Evolutionary conservation across 2,113 vertebrate genomes (phyloP), one percentile per base, ranked within the genome.

Genomic region (Ceuthmochares aereus): DNA sequence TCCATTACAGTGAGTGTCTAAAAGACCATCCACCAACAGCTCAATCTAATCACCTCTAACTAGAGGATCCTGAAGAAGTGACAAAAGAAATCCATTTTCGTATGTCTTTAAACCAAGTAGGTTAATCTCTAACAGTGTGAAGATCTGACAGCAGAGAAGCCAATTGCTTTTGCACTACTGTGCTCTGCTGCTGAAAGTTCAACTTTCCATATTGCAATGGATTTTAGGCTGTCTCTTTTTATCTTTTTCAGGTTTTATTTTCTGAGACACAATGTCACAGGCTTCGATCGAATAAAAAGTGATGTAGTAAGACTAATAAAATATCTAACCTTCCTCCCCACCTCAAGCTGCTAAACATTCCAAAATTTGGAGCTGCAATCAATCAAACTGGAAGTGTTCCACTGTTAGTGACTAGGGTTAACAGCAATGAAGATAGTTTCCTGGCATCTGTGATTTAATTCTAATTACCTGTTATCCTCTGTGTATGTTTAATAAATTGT

Each of bases 401-500:
- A 49, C 32, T 89, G 18, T 40, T 84, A 43, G 34, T 20, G 43
- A 92, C 63, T 30, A 40, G 27, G 29, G 16, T 62, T 83, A 93
- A 86, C 63, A 73, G 72, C 75, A 94, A 79, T 54, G 69, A 84
- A 84, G 27, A 70, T 42, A 32, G 19, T 36, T 93, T 89, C 40
- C 40, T 78, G 43, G 52, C 49, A 91, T 70, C 58, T 91, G 36
- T 89, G 66, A 79, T 84, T 87, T 87, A 78, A 73, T 78, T 96
- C 86, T 92, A 95, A 95, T 94, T 90, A 89, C 42, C 72, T 89
- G 45, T 73, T 95, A 91, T 75, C 58, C 37, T 95, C 32, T 54
- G 77, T 45, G 45, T 87, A 29, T 6, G 6, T 91, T 87, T 97
- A 91, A 92, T 79, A 95, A 93, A 93, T 64, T 85, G 80, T 47